Evolutionary conservation across 2,888 invertebrate genomes (phyloP).

Genomic region (Lepidocyrtinus sp.): DNA sequence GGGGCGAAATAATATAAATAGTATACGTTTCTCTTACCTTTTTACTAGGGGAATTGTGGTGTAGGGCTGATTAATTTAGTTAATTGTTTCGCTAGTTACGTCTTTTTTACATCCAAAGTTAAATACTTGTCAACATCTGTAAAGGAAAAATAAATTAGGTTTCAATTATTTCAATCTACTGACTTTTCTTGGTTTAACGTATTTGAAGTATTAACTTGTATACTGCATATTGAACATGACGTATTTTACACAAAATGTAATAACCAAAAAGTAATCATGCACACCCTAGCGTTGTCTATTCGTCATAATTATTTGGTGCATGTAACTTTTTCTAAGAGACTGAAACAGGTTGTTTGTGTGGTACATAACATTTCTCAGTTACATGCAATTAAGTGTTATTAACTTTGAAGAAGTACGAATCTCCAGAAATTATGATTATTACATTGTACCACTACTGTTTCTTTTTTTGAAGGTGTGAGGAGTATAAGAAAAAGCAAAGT

Average conservation of each 20-base stretch:
- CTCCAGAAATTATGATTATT: conserved; percentile 53
- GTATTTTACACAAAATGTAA: too few species aligned
- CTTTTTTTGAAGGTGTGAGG: conserved; percentile 39
- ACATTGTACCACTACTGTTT: conserved; percentile 19
- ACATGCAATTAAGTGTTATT: conserved; percentile 58
- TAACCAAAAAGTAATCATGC: too few species aligned
- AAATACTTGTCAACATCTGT: background rate
- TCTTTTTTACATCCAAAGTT: background rate
- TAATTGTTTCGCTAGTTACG: too few species aligned
- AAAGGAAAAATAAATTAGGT: background rate
- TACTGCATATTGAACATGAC: too few species aligned
- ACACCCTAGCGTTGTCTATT: too few species aligned
- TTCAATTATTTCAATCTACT: background rate
- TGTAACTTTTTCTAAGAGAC: background rate
- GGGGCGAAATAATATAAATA: background rate
- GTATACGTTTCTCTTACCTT: background rate
- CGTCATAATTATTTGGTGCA: background rate
- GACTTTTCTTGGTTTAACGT: background rate
- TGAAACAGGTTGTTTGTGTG: background rate
- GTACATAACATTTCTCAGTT: conserved; percentile 21
- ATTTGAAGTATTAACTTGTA: too few species aligned
- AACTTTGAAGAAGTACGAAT: conserved; percentile 40
- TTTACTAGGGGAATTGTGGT: background rate
- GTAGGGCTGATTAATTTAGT: background rate
- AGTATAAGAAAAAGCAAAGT: background rate